Conservation (phyloP, 2,888 invertebrate genomes). For the Nomada hirtipes region DNA sequence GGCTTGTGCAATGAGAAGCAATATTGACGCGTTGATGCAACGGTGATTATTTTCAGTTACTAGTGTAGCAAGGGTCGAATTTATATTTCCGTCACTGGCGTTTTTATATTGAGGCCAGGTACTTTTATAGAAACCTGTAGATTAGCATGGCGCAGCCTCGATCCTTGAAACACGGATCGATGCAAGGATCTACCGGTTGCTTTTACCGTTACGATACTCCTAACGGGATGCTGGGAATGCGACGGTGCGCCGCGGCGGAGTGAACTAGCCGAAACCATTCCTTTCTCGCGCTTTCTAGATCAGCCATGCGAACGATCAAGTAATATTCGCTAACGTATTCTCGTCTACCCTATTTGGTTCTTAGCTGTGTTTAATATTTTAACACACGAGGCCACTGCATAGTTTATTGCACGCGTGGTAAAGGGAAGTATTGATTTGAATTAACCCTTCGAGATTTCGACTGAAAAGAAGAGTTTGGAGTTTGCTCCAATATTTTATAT, state of each 20-base stretch:
- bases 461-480: too few species aligned
- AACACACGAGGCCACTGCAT: too few species aligned
- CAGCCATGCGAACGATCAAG: constrained; percentile 40
- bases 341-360: neutral
- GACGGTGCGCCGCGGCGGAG: constrained; percentile 58
- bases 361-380: neutral
- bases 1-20: neutral
- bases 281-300: constrained; percentile 68
- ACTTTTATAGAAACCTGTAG: constrained; percentile 1
- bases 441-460: too few species aligned
- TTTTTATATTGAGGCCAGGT: neutral
- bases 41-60: neutral
- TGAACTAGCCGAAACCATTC: constrained; percentile 58
- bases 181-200: constrained; percentile 72
- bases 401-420: too few species aligned
- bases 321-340: constrained; percentile 16
- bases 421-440: too few species aligned
- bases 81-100: neutral
- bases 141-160: constrained; percentile 43
- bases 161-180: constrained; percentile 67
- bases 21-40: neutral
- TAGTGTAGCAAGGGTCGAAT: neutral
- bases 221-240: constrained; percentile 77
- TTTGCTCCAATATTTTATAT: too few species aligned
- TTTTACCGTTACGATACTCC: constrained; percentile 77